phyloP scores from a whole-genome alignment of 2,113 vertebrate species.

The Cairina moschata region DNA sequence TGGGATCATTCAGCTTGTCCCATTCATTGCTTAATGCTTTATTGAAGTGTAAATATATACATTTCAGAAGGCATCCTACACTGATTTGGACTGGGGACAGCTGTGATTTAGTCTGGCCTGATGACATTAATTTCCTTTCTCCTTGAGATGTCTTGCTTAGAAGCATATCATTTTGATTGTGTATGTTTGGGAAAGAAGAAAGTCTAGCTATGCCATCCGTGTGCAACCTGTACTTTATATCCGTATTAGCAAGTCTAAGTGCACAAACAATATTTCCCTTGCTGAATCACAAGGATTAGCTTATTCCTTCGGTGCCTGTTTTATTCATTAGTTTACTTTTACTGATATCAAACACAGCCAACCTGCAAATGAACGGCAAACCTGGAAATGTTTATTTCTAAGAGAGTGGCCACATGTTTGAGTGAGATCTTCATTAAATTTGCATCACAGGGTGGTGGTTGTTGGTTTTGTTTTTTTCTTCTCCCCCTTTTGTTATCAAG shows the following conservation, averaged over 20 bases:
- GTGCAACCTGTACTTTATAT: constrained; percentile 47
- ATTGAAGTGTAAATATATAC: constrained; percentile 45
- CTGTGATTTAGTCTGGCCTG: constrained; percentile 12
- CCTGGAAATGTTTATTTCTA: constrained; percentile 23
- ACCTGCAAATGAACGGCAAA: constrained; percentile 65
- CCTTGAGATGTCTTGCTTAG: constrained; percentile 33
- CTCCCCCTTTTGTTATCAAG: not conserved
- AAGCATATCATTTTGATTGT: constrained; percentile 18
- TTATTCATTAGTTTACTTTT: constrained; percentile 61
- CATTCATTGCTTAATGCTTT: constrained; percentile 1
- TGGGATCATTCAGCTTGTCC: not conserved
- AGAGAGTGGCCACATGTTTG: not conserved
- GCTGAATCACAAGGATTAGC: constrained; percentile 65
- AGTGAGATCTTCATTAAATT: not conserved
- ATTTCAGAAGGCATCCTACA: not conserved
- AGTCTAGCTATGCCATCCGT: constrained; percentile 12
- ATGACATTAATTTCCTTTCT: constrained; percentile 43
- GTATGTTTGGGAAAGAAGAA: not conserved
- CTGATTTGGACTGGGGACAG: not conserved
- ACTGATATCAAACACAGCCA: constrained; percentile 40
- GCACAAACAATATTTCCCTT: constrained; percentile 42
- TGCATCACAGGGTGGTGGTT: not conserved
- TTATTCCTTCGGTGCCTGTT: constrained; percentile 64
- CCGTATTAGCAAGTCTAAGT: constrained; percentile 50
- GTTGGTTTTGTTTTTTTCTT: too few relatives aligned